A percentile compares a stretch with the other conserved stretches of the same genome.
Conservation (phyloP, 2,797 vertebrate genomes). For the Lepus townsendii region DNA sequence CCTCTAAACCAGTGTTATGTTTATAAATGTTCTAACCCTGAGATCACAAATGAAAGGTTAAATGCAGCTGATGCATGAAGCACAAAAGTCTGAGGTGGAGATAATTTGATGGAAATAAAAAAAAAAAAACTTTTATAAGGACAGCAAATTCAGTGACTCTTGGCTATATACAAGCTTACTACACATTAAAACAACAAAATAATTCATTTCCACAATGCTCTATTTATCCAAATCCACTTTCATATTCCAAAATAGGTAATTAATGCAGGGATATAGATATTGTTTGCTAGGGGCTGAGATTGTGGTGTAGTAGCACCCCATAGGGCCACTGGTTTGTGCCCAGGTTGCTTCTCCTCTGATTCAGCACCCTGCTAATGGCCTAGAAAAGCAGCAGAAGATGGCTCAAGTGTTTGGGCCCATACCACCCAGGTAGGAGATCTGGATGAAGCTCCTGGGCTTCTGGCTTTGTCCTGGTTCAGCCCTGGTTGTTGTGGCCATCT, state of each 20-base stretch:
- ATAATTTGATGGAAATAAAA: background rate
- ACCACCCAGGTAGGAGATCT: no score
- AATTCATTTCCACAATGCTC: background rate
- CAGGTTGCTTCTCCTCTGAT: no score
- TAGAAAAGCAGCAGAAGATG: no score
- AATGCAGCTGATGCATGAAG: background rate
- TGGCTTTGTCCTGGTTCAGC: no score
- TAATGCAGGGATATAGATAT: background rate
- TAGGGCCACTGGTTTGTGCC: no score
- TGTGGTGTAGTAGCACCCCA: no score
- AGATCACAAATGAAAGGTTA: constrained; percentile 28
- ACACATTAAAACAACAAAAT: background rate
- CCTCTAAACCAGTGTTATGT: background rate
- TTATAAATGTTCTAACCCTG: background rate
- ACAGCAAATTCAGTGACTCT: background rate
- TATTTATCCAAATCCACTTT: background rate
- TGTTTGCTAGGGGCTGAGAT: background rate
- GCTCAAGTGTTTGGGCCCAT: no score
- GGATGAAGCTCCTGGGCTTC: no score
- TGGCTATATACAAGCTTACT: background rate
- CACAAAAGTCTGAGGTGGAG: background rate
- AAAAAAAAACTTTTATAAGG: background rate
- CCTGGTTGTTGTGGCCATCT: no score
- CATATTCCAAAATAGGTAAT: background rate
- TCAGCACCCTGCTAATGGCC: no score